These are phyloP conservation scores for Pipa parva DNA, from an alignment of 2,113 vertebrate genomes.

Conservation along the genomic window DNA sequence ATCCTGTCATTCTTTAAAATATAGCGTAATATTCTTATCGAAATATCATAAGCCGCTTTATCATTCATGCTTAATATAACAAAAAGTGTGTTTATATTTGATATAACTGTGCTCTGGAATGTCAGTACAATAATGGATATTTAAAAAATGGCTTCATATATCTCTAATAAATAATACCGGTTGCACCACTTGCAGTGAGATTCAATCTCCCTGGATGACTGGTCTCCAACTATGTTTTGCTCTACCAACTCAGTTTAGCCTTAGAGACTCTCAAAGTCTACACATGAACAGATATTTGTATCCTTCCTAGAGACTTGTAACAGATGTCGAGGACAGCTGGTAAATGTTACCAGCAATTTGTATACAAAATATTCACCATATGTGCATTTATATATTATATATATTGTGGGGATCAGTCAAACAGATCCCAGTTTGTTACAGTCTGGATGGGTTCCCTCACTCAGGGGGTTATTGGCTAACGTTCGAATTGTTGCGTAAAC, in stretches of 20 bases:
- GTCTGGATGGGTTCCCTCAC: too few species aligned
- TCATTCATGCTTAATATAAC: too few species aligned
- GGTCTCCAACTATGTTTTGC: constrained; percentile 25
- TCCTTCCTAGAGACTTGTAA: constrained; percentile 54
- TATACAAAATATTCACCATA: constrained; percentile 47
- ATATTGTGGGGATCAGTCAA: too few species aligned
- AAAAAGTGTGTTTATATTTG: too few species aligned
- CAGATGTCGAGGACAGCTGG: constrained; percentile 72
- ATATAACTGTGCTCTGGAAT: not conserved
- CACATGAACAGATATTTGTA: constrained; percentile 64
- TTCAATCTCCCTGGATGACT: constrained; percentile 1
- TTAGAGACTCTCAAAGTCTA: constrained; percentile 22
- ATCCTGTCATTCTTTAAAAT: too few species aligned
- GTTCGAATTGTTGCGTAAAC: too few species aligned
- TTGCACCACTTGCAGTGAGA: constrained; percentile 6
- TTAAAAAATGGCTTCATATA: not conserved
- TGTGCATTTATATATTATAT: too few species aligned
- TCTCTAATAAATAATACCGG: constrained; percentile 24
- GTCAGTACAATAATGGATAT: not conserved
- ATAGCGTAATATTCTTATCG: too few species aligned
- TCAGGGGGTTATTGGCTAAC: too few species aligned
- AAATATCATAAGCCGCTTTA: too few species aligned
- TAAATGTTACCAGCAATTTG: constrained; percentile 38
- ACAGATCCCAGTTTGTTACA: too few species aligned
- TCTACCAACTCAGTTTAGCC: constrained; percentile 4